phyloP scores from a whole-genome alignment of 2,888 invertebrate species.

The Chrysotoxum bicinctum region DNA sequence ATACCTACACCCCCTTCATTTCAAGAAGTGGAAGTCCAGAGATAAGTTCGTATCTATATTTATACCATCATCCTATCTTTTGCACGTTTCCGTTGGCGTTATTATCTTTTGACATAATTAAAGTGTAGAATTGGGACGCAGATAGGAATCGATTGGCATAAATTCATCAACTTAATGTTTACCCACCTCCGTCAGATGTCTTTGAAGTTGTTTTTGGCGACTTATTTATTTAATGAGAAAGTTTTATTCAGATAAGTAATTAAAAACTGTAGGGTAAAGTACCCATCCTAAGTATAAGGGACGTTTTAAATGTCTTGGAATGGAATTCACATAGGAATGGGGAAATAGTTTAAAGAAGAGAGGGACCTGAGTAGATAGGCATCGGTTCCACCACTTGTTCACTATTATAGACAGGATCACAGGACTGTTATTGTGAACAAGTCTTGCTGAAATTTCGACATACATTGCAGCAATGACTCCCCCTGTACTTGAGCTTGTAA shows the following conservation, averaged over 20 bases:
- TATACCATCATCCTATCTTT: background rate
- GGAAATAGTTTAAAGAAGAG: too few relatives aligned
- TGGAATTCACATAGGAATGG: too few relatives aligned
- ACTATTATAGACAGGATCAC: too few relatives aligned
- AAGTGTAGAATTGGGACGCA: constrained; percentile 16
- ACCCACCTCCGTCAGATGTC: background rate
- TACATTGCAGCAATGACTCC: too few relatives aligned
- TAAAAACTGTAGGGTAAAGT: too few relatives aligned
- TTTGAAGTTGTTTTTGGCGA: constrained; percentile 7
- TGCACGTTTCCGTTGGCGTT: background rate
- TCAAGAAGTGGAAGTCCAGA: background rate
- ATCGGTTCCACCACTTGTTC: too few relatives aligned
- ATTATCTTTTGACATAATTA: constrained; percentile 17
- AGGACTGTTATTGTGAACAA: too few relatives aligned
- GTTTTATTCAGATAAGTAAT: background rate
- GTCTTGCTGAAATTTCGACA: too few relatives aligned
- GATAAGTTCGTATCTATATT: background rate
- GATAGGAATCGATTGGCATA: constrained; percentile 8
- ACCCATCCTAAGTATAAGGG: too few relatives aligned
- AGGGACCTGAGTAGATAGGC: too few relatives aligned
- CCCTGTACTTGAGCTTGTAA: too few relatives aligned
- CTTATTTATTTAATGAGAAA: background rate
- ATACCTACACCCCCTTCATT: background rate
- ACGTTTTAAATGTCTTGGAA: too few relatives aligned
- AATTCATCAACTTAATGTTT: constrained; percentile 38